These are phyloP conservation scores for Apis cerana DNA, from an alignment of 1,140 invertebrate genomes.

Conservation along the genomic window DNA sequence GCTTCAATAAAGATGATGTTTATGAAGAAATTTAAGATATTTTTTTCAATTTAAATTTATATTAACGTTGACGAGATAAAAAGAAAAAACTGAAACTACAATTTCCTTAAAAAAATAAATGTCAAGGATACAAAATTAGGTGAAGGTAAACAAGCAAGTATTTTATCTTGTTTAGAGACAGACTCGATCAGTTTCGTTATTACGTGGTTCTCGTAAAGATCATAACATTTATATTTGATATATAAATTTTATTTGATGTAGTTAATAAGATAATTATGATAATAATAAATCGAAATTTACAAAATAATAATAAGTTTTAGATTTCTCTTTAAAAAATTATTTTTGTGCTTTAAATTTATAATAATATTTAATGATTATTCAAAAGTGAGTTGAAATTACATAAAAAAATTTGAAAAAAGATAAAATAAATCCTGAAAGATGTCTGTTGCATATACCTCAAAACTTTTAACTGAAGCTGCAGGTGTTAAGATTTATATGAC, in stretches of 20 bases:
- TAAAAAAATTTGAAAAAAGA: conserved; percentile 18
- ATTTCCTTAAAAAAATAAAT: conserved; percentile 63
- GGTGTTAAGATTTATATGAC: conserved; percentile 59
- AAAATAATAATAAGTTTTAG: not conserved
- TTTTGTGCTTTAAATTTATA: not conserved
- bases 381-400: not conserved
- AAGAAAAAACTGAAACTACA: not conserved
- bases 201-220: not conserved
- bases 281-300: not conserved
- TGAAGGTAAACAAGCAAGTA: conserved; percentile 76
- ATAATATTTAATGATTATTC: not conserved
- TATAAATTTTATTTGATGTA: not conserved
- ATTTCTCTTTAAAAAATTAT: not conserved
- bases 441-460: conserved; percentile 21
- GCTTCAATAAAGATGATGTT: conserved; percentile 3
- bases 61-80: not conserved
- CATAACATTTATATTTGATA: not conserved
- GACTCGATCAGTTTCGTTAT: conserved; percentile 30
- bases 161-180: conserved; percentile 64
- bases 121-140: conserved; percentile 75
- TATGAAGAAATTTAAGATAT: not conserved
- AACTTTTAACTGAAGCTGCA: conserved; percentile 51
- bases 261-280: not conserved
- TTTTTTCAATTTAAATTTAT: not conserved
- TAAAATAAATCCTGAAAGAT: not conserved